Percentiles rank a stretch among this genome's conserved stretches.
phyloP scores from a whole-genome alignment of 2,888 invertebrate species.

The Ochropacha duplaris region DNA sequence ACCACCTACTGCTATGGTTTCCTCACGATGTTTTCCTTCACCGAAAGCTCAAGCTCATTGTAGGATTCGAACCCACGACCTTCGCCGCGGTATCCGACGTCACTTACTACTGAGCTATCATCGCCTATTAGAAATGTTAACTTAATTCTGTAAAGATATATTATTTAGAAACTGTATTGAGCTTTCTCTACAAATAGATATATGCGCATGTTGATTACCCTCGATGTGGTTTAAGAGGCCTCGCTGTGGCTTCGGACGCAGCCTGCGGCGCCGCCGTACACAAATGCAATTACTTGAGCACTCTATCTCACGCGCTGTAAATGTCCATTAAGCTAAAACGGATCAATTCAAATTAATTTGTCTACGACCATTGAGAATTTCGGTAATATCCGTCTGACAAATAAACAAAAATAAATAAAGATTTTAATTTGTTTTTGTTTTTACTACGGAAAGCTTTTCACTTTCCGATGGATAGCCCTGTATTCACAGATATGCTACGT shows the following conservation, averaged over 20 bases:
- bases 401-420: not conserved
- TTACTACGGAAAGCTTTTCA: too few relatives aligned
- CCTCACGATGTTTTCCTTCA: too few relatives aligned
- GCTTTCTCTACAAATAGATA: not conserved
- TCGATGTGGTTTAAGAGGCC: slow-evolving; percentile 12
- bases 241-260: slow-evolving; percentile 15
- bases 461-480: too few relatives aligned
- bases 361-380: not conserved
- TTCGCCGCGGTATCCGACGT: too few relatives aligned
- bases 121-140: too few relatives aligned
- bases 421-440: too few relatives aligned
- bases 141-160: not conserved
- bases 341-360: not conserved
- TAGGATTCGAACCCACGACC: too few relatives aligned
- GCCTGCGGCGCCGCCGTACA: slow-evolving; percentile 33
- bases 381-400: not conserved
- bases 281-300: slow-evolving; percentile 67
- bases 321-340: slow-evolving; percentile 38
- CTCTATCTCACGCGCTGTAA: slow-evolving; percentile 54
- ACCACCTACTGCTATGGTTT: too few relatives aligned
- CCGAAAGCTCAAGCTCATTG: too few relatives aligned
- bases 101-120: too few relatives aligned
- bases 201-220: not conserved
- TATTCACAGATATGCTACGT: too few relatives aligned
- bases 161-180: not conserved